Base-by-base conservation (phyloP, 2,888 invertebrate species). In the Oscheius sp. region DNA sequence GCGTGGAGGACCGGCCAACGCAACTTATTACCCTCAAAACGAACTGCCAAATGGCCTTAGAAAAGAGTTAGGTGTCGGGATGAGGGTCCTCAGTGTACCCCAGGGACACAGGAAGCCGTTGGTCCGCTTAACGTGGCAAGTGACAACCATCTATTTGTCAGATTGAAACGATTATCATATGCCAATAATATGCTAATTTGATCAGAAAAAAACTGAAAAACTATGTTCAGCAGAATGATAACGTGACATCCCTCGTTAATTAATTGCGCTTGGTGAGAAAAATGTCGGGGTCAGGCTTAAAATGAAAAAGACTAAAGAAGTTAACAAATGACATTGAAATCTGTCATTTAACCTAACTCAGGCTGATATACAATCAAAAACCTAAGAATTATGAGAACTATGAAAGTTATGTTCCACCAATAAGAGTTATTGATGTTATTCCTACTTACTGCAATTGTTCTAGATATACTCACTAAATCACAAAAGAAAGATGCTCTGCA, bases 1-100 rank as follows among this genome's bases (percentile, higher is more conserved):
- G 59, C 54, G 36, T 54, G 54, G 54, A 54, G 54, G 54, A 36
- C 54, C 54, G 54, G n/a, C 54, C 54, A 54, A 54, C 54, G 36
- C 54, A n/a, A 54, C 54, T 36, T 54, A 54, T 54, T 54, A 54
- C 33, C 54, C 54, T n/a, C 54, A 54, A 54, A 54, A 54, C 54
- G 54, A 54, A 54, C 54, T 54, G 54, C 54, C 54, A 54, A 54
- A 54, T 54, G 54, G 54, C 32, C 32, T 24, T 9, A 22, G 32
- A 20, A 20, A 26, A 50, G 50, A 30, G 4, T 50, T 54, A 54
- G 54, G 54, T 54, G 54, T 54, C 33, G 54, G 54, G 54, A 54
- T 36, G 54, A 54, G 54, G 33, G 54, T 54, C 32, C 54, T 54
- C n/a, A 54, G 54, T 54, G 54, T 36, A 54, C 54, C 54, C 54